Conservation (phyloP, 2,113 vertebrate species). For the Pardalotus punctatus region DNA sequence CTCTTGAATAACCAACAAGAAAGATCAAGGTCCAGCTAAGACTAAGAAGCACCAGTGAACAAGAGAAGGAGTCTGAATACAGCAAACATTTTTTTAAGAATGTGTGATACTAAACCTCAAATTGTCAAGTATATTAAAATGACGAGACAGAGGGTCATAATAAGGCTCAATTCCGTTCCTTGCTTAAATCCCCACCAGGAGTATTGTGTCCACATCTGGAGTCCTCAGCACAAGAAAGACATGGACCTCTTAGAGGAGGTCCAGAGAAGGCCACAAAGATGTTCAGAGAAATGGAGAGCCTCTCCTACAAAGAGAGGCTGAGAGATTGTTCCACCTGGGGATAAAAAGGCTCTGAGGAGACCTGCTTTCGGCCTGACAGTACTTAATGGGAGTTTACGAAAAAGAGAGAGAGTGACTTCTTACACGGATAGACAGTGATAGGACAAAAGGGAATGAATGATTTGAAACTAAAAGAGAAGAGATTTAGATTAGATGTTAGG, state of each 20-base stretch:
- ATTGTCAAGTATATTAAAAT: background rate
- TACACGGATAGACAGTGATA: background rate
- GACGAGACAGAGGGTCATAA: background rate
- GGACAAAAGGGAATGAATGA: background rate
- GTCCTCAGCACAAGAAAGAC: background rate
- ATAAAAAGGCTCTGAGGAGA: background rate
- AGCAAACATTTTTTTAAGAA: background rate
- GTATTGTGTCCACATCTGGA: background rate
- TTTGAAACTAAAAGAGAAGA: background rate
- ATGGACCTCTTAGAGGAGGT: background rate
- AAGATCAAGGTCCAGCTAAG: background rate
- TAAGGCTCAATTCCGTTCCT: background rate
- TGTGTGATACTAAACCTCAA: background rate
- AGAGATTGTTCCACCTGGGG: background rate
- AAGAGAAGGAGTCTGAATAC: background rate
- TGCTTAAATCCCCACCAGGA: background rate
- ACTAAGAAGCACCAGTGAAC: background rate
- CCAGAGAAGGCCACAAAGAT: background rate
- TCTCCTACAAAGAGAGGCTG: background rate
- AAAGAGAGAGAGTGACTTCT: background rate
- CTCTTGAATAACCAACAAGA: background rate
- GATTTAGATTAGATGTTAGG: background rate
- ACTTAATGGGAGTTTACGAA: background rate
- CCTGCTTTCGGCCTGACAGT: background rate
- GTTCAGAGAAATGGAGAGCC: background rate